Base-by-base conservation (phyloP, 2,797 vertebrate species). In the Manis crassicaudata region DNA sequence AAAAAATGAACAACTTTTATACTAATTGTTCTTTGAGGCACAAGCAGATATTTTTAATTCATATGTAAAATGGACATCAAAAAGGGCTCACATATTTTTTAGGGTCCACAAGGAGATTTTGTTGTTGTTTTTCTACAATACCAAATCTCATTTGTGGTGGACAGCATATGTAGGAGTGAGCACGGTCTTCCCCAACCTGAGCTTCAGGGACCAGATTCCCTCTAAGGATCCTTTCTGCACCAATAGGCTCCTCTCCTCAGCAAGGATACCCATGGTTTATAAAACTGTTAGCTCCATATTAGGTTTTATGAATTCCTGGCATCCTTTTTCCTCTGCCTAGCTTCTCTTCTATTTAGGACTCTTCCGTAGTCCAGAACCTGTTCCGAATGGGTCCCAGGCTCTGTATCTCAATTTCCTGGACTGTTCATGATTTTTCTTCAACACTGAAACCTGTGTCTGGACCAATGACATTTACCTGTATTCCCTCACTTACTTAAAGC, bases 11-110 rank as follows among this genome's bases (percentile, higher is more conserved):
- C 2, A 70, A 29, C 37, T 65, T 56, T n/a, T 65, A 63, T 13
- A 82, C 1, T 13, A 63, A 75, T 3, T 58, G 17, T 80, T 56
- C 25, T 93, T 75, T 68, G 23, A 72, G 62, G 77, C 50, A 87
- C 37, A 68, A 40, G 85, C 94, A 92, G 18, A 79, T 27, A 63
- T 58, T 94, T 91, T 94, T 86, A 54, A 32, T 92, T 92, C 70
- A 20, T 58, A 73, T 79, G 37, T 90, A 94, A 95, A 65, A 62
- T 46, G 16, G 52, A 70, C 46, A 18, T 63, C 63, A 90, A 94
- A 92, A 62, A 88, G 32, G 18, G 18, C 25, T 82, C 37, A 62
- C 21, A 20, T 29, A 25, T 56, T 62, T 90, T 83, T 82, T 56
- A 72, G 68, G 65, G 37, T 37, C 2, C 65, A 94, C 25, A 87